Base-by-base conservation (phyloP, 1,140 invertebrate genomes). In the Diuraphis noxia region DNA sequence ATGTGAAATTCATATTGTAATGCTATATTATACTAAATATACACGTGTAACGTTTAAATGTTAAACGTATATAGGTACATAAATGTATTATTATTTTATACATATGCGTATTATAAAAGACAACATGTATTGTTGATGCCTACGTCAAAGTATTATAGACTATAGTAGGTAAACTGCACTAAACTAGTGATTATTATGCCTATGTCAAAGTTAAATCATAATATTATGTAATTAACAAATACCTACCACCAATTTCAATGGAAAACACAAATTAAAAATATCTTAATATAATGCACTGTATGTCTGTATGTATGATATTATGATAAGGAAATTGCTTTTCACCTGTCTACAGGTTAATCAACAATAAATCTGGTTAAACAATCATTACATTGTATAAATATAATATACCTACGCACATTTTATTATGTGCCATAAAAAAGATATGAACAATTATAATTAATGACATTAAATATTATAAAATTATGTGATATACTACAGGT, bases 321-420 rank as follows among this genome's bases (percentile, higher is more conserved):
- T n/a, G 56, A 72, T 72, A 72, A 72, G 56, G 56, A n/a, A n/a
- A n/a, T 72, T 63, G n/a, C 56, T 63, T 72, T n/a, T 17, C n/a
- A n/a, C n/a, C 13, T 72, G 0, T 5, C 1, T 13, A 17, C 56
- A 5, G 56, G 30, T 4, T 72, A 72, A 72, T 72, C 13, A 72
- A n/a, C 30, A 72, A 72, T 72, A 72, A 72, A n/a, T 72, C 56
- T 72, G n/a, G n/a, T n/a, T n/a, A n/a, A n/a, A n/a, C n/a, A 72
- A n/a, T 72, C n/a, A 72, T 72, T 72, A 72, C 13, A n/a, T n/a
- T n/a, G 17, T 30, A 13, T 63, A 30, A 63, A 72, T 72, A n/a
- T n/a, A 72, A 17, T 72, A n/a, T n/a, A 63, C 25, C 10, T 56
- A 30, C n/a, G n/a, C n/a, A n/a, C n/a, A n/a, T n/a, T n/a, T n/a